Conservation (phyloP, 2,797 vertebrate genomes). For the Halcyon leucocephala region DNA sequence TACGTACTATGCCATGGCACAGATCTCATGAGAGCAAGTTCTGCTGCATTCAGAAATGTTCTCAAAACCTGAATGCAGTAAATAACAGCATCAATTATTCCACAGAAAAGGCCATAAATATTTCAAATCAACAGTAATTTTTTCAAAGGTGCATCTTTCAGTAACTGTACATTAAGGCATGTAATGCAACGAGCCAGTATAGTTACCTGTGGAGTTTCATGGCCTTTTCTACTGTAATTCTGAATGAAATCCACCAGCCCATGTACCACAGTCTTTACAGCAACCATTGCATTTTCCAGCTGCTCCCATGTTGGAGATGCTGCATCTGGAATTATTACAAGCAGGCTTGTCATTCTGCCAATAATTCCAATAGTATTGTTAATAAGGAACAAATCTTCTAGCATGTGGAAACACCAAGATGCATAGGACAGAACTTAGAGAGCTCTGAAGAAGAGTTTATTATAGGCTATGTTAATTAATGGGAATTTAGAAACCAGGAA, state of each 20-base stretch:
- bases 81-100: neutral
- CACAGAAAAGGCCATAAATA: neutral
- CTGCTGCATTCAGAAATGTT: neutral
- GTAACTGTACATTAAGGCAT: neutral
- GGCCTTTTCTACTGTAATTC: conserved; percentile 95
- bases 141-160: neutral
- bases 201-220: conserved; percentile 91
- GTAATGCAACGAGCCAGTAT: rapidly evolving
- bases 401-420: neutral
- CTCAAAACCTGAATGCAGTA: neutral
- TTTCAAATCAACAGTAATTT: neutral
- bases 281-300: conserved; percentile 92
- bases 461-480: neutral
- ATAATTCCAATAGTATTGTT: neutral
- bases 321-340: conserved; percentile 79
- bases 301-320: conserved; percentile 92
- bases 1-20: neutral
- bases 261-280: conserved; percentile 93
- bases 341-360: neutral
- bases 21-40: neutral
- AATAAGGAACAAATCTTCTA: neutral
- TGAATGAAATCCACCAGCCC: conserved; percentile 96
- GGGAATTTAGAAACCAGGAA: neutral
- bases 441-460: neutral
- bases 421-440: neutral